Percentiles rank a stretch among this genome's conserved stretches.
These are phyloP conservation scores for Pardosa pseudoannulata DNA, from an alignment of 2,888 invertebrate species.

Conservation along the genomic window DNA sequence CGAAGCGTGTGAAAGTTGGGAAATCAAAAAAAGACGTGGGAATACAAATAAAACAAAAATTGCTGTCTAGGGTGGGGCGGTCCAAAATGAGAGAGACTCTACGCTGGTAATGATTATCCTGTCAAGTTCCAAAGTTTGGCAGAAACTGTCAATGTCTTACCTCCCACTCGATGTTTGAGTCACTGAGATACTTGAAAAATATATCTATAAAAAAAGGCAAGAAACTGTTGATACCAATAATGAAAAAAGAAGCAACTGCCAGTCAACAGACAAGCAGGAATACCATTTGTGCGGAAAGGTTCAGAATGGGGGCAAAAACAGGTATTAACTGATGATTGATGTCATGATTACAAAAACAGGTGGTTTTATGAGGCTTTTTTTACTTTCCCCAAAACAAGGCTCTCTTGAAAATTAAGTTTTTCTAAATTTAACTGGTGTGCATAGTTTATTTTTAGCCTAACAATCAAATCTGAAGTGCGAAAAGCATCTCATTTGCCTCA, in stretches of 20 bases:
- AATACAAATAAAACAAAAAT: conserved; percentile 31
- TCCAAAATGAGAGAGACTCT: conserved; percentile 20
- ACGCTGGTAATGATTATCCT: conserved; percentile 52
- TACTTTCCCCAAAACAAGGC: neutral
- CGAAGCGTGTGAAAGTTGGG: neutral
- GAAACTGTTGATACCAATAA: no score
- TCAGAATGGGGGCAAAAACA: neutral
- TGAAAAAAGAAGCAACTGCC: neutral
- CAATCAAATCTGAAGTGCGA: no score
- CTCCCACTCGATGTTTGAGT: conserved; percentile 52
- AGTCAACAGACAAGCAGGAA: neutral
- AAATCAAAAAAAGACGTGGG: conserved; percentile 40
- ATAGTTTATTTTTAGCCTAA: no score
- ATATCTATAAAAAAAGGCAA: no score
- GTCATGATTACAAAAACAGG: neutral
- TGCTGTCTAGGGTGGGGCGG: conserved; percentile 28
- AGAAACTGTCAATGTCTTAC: conserved; percentile 42
- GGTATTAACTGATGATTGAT: neutral
- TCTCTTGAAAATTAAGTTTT: no score
- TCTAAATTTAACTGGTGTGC: no score
- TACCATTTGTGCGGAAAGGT: neutral
- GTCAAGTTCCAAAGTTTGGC: conserved; percentile 48
- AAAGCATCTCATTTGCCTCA: no score
- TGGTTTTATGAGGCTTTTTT: neutral
- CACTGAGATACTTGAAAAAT: conserved; percentile 16